These are phyloP conservation scores for Falco concolor DNA, from an alignment of 2,797 vertebrate species.

Conservation along the genomic window DNA sequence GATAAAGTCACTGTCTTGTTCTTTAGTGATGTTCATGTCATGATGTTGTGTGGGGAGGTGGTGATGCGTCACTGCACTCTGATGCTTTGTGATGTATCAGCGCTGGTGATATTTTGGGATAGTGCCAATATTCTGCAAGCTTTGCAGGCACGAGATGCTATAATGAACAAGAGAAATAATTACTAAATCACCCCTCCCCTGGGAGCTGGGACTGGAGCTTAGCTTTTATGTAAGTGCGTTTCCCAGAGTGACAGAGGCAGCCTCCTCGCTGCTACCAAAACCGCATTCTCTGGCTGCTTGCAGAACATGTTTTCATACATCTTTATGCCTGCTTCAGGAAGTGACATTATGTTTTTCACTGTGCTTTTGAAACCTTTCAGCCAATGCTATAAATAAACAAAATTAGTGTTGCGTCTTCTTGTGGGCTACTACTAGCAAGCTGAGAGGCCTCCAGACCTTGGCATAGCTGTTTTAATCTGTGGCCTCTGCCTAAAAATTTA, in stretches of 20 bases:
- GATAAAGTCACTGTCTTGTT: constrained; percentile 47
- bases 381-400: not conserved
- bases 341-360: not conserved
- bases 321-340: not conserved
- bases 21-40: constrained; percentile 24
- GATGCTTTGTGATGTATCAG: constrained; percentile 11
- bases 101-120: not conserved
- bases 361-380: not conserved
- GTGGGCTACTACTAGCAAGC: not conserved
- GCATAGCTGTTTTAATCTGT: not conserved
- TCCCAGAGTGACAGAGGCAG: not conserved
- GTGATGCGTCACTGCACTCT: constrained; percentile 21
- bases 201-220: not conserved
- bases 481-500: not conserved
- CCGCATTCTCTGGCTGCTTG: not conserved
- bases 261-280: not conserved
- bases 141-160: not conserved
- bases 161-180: constrained; percentile 23
- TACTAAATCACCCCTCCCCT: not conserved
- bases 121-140: constrained; percentile 15
- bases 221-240: not conserved
- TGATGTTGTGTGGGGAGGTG: constrained; percentile 13
- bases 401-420: not conserved
- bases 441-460: not conserved
- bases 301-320: not conserved